A percentile compares a stretch with the other conserved stretches of the same genome.
phyloP scores from a whole-genome alignment of 2,797 vertebrate species.

The Manis crassicaudata region DNA sequence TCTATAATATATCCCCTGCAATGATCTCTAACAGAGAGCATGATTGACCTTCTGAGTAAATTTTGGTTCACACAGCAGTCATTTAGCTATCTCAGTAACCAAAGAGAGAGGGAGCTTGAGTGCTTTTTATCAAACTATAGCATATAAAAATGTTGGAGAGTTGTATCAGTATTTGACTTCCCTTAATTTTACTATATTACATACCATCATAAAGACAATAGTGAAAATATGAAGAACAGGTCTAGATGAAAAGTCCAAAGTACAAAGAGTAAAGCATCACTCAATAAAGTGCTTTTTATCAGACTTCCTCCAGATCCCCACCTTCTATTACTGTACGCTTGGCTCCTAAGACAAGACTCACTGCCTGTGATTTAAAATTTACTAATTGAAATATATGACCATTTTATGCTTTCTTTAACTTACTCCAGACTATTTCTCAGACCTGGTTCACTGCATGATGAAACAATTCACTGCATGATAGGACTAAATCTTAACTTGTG shows the following conservation, averaged over 20 bases:
- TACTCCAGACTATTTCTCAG: constrained; percentile 22
- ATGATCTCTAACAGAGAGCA: constrained; percentile 21
- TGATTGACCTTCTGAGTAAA: constrained; percentile 22
- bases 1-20: background rate
- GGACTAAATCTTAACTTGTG: constrained; percentile 23
- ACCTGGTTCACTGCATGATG: background rate
- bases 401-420: constrained; percentile 17
- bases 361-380: background rate
- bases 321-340: constrained; percentile 12
- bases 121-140: background rate
- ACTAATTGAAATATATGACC: background rate
- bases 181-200: background rate
- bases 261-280: constrained; percentile 9
- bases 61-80: constrained; percentile 30
- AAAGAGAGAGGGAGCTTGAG: constrained; percentile 5
- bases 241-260: constrained; percentile 5
- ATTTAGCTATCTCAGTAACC: constrained; percentile 20
- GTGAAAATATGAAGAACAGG: background rate
- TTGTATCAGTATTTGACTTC: constrained; percentile 34
- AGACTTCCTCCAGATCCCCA: constrained; percentile 7
- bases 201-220: constrained; percentile 32
- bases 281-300: background rate
- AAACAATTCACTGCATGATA: background rate
- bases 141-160: background rate
- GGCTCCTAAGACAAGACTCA: background rate